These are phyloP conservation scores for Martes martes DNA, from an alignment of 2,113 vertebrate genomes.

Conservation along the genomic window DNA sequence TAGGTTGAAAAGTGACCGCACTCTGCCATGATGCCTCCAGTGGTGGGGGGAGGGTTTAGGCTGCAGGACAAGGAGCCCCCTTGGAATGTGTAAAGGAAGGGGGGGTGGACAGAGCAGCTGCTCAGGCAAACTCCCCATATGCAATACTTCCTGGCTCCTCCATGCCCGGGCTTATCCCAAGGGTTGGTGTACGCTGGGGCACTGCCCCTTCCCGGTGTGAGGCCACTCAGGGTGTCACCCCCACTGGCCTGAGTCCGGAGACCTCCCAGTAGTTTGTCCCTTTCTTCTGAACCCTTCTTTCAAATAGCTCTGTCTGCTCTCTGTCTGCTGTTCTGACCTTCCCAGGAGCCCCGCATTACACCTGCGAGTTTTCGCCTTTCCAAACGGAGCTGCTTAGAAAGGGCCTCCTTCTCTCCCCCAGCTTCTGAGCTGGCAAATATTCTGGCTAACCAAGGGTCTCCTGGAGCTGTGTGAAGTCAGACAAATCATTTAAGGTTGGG, in stretches of 20 bases:
- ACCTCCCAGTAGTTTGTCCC: neutral
- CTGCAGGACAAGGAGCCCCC: neutral
- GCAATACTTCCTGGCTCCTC: neutral
- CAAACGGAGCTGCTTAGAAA: neutral
- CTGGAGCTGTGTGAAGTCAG: neutral
- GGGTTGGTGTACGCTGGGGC: neutral
- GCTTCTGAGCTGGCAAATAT: neutral
- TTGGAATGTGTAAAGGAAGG: neutral
- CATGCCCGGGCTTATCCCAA: neutral
- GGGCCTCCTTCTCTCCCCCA: neutral
- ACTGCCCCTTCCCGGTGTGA: neutral
- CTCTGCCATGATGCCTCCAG: neutral
- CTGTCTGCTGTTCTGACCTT: neutral
- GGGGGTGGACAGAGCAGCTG: neutral
- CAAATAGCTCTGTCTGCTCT: neutral
- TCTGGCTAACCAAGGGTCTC: neutral
- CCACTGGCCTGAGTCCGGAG: neutral
- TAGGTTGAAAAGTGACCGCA: neutral
- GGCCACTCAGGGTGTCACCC: neutral
- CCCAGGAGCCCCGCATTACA: neutral
- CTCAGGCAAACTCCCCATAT: fast-evolving
- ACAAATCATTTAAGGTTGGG: neutral
- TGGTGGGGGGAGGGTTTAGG: neutral
- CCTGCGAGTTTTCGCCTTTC: neutral
- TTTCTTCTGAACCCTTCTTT: neutral